phyloP scores from a whole-genome alignment of 2,797 vertebrate genomes.

The Pseudochaenichthys georgianus region DNA sequence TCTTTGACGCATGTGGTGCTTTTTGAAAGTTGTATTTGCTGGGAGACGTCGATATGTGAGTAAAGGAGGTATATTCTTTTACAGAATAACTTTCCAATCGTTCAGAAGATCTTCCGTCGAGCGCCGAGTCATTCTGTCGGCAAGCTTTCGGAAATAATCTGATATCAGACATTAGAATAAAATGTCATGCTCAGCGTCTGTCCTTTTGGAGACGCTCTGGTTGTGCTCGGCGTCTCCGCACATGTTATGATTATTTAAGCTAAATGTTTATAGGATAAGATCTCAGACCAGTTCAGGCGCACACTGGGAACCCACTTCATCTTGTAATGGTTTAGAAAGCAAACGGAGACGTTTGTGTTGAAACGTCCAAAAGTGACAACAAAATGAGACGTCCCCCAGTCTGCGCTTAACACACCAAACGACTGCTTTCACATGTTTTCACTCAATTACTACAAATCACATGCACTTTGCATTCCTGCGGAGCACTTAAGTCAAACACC shows the following conservation, averaged over 20 bases:
- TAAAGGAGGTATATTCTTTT: no score
- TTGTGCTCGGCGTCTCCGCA: background rate
- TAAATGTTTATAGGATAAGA: conserved; percentile 34
- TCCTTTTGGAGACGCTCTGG: background rate
- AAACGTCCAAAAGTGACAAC: background rate
- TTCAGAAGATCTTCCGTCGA: no score
- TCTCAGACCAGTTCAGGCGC: background rate
- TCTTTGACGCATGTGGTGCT: no score
- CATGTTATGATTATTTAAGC: background rate
- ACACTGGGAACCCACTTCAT: conserved; percentile 3
- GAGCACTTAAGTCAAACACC: background rate
- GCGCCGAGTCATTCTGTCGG: no score
- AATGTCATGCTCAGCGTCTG: background rate
- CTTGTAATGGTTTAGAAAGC: conserved; percentile 5
- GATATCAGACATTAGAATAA: background rate
- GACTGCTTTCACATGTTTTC: background rate
- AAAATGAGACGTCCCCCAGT: background rate
- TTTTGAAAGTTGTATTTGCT: no score
- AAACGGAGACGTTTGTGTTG: background rate
- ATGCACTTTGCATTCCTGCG: conserved; percentile 24
- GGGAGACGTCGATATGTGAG: no score
- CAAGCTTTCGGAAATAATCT: background rate
- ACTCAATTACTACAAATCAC: conserved; percentile 31
- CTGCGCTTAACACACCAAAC: background rate
- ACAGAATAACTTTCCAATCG: no score